A percentile compares a stretch with the other conserved stretches of the same genome.
Evolutionary conservation across 92 coral and sea anemone species (phyloP).

Genomic region (Parazoanthus swiftii): DNA sequence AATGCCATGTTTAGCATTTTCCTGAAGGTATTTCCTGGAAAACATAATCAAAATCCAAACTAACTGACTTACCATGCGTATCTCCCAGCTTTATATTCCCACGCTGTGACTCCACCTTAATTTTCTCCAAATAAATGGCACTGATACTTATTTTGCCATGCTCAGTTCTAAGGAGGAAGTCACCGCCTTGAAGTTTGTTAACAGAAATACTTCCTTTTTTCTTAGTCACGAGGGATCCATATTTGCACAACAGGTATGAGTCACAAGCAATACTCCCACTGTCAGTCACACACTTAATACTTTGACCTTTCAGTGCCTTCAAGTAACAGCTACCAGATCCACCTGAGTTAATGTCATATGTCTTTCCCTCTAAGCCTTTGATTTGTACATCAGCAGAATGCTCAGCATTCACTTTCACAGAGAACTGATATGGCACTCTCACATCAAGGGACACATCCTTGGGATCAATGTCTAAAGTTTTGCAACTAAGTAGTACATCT

Average conservation of each 20-base stretch:
- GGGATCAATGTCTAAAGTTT: conserved; percentile 47
- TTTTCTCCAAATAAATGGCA: conserved; percentile 69
- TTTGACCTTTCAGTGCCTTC: conserved; percentile 63
- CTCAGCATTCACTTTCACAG: conserved; percentile 51
- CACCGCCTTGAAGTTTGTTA: conserved; percentile 80
- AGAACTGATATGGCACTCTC: conserved; percentile 68
- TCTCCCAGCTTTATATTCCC: conserved; percentile 82
- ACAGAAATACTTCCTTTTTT: conserved; percentile 64
- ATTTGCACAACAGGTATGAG: conserved; percentile 64
- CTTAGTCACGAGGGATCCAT: conserved; percentile 61
- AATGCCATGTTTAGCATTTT: too few species aligned
- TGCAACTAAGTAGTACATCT: neutral
- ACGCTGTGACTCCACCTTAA: conserved; percentile 55
- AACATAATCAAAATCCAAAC: too few species aligned
- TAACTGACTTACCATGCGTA: conserved; percentile 77
- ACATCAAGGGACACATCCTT: conserved; percentile 59
- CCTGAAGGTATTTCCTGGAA: too few species aligned
- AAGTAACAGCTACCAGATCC: conserved; percentile 63
- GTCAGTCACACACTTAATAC: conserved; percentile 50
- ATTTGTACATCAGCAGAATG: conserved; percentile 62
- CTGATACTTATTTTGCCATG: conserved; percentile 62
- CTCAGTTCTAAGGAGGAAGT: conserved; percentile 65
- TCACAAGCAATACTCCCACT: conserved; percentile 71
- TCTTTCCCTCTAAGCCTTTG: conserved; percentile 69
- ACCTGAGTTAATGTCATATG: conserved; percentile 47